These are phyloP conservation scores for Vidua chalybeata DNA, from an alignment of 2,113 vertebrate species.

Conservation along the genomic window DNA sequence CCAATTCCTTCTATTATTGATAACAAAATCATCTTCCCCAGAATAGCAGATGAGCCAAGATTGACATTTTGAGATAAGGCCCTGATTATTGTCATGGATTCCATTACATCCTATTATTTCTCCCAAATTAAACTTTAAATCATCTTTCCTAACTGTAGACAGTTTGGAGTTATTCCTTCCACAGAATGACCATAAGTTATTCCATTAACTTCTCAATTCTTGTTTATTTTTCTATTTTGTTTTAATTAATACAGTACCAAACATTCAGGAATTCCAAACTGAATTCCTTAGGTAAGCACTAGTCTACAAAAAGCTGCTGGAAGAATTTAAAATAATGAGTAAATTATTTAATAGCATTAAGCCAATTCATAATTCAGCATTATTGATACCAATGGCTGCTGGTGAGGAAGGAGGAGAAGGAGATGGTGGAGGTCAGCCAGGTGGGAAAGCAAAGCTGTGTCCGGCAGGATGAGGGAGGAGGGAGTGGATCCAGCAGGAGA, in stretches of 20 bases:
- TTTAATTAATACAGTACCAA: not conserved
- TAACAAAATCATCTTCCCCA: constrained; percentile 40
- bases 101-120: constrained; percentile 32
- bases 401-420: not conserved
- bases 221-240: not conserved
- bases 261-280: not conserved
- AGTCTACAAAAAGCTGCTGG: not conserved
- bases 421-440: not conserved
- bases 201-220: not conserved
- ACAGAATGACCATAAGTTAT: not conserved
- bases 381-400: not conserved
- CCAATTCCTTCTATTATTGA: constrained; percentile 44
- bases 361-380: constrained; percentile 19
- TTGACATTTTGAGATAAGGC: constrained; percentile 18
- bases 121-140: constrained; percentile 18
- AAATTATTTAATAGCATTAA: constrained; percentile 29
- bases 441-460: not conserved
- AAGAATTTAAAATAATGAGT: not conserved
- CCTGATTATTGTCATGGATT: constrained; percentile 6
- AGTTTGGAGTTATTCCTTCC: not conserved
- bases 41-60: constrained; percentile 55
- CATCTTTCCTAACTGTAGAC: not conserved
- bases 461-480: not conserved
- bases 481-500: not conserved
- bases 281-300: not conserved